Percentiles rank a stretch among this genome's conserved stretches.
Evolutionary conservation across 2,797 vertebrate genomes (phyloP).

Genomic region (Lepus townsendii): DNA sequence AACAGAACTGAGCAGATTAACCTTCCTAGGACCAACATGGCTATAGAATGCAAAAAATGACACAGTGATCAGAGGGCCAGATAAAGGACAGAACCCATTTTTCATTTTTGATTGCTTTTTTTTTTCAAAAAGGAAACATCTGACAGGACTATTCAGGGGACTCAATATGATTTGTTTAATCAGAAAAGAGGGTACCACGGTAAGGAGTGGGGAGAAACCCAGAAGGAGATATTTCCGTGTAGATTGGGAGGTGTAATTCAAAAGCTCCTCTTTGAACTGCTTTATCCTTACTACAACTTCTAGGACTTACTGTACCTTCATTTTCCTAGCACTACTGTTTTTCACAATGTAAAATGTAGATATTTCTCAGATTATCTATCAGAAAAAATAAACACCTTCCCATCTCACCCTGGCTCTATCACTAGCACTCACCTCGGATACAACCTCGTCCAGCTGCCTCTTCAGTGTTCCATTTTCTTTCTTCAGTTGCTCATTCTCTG

Average conservation of each 20-base stretch:
- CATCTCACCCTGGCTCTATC: not conserved
- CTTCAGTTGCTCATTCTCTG: constrained; percentile 95
- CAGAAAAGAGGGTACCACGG: not conserved
- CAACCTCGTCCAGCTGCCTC: constrained; percentile 94
- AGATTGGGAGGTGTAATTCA: not conserved
- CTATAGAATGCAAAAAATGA: not conserved
- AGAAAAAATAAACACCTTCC: not conserved
- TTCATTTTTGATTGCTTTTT: not conserved
- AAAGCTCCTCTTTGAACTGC: not conserved
- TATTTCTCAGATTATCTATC: not conserved
- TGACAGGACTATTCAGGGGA: not conserved
- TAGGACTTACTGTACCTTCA: not conserved
- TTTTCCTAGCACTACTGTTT: not conserved
- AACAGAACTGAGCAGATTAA: not conserved
- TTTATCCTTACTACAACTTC: not conserved
- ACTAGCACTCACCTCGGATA: constrained; percentile 91
- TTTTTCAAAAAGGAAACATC: not conserved
- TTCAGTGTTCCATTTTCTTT: constrained; percentile 95
- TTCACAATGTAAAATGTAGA: not conserved
- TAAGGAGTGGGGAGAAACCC: not conserved
- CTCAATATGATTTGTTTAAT: not conserved
- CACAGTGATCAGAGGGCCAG: not conserved
- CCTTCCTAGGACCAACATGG: not conserved
- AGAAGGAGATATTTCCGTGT: not conserved
- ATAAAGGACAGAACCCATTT: not conserved